Conservation (phyloP, 2,888 invertebrate genomes). For the Stenchaetothrips biformis region DNA sequence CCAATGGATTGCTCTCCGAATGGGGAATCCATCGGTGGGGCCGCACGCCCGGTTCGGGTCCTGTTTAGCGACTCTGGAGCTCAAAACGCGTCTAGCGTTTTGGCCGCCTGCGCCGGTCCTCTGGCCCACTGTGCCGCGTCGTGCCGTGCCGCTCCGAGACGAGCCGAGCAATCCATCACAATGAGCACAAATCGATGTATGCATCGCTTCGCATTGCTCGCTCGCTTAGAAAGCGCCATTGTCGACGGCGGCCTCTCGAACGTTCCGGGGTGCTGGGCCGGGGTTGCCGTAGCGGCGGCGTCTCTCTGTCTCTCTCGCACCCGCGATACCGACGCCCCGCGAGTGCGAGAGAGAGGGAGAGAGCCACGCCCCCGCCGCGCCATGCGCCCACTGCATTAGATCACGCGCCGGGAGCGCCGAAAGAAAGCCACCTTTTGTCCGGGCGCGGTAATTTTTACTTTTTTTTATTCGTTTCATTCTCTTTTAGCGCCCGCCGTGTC, state of each 20-base stretch:
- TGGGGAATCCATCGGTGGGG: too few species aligned
- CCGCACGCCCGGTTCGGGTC: too few species aligned
- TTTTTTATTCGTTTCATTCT: background rate
- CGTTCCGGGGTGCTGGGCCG: background rate
- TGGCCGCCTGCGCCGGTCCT: too few species aligned
- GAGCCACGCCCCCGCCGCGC: background rate
- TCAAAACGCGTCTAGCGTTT: too few species aligned
- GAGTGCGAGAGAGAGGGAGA: too few species aligned
- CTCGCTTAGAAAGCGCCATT: constrained; percentile 18
- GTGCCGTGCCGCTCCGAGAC: too few species aligned
- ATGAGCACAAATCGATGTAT: constrained; percentile 23
- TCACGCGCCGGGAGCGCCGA: background rate
- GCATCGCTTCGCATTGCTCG: constrained; percentile 7
- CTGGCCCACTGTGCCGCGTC: too few species aligned
- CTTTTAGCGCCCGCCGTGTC: background rate
- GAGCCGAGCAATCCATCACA: background rate
- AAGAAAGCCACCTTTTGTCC: background rate
- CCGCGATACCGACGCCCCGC: too few species aligned
- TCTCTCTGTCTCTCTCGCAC: too few species aligned
- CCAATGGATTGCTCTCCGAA: too few species aligned
- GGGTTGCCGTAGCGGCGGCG: too few species aligned
- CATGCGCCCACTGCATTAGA: background rate
- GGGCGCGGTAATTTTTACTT: background rate
- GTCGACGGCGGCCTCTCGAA: background rate
- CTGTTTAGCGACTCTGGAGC: too few species aligned